phyloP scores from a whole-genome alignment of 2,113 vertebrate species.

The Scolopax mira region DNA sequence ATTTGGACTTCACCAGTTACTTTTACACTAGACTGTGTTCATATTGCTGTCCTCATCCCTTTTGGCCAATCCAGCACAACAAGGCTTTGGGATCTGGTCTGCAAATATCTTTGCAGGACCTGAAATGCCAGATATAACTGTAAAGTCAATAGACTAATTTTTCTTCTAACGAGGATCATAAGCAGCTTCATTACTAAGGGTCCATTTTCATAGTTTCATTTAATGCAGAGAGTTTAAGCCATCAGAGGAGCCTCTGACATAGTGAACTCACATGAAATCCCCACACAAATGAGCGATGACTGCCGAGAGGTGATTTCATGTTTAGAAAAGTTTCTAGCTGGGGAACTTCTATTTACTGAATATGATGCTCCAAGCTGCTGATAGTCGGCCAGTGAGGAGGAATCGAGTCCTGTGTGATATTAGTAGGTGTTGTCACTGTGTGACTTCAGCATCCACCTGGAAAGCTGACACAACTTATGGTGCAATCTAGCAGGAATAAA shows the following conservation, averaged over 20 bases:
- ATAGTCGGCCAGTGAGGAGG: not conserved
- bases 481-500: not conserved
- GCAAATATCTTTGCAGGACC: not conserved
- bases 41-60: not conserved
- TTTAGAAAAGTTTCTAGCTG: not conserved
- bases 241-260: not conserved
- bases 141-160: not conserved
- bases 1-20: not conserved
- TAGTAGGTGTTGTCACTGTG: not conserved
- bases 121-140: not conserved
- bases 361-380: not conserved
- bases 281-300: not conserved
- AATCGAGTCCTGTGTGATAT: not conserved
- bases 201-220: not conserved
- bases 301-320: not conserved
- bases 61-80: not conserved
- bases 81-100: not conserved
- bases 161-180: not conserved
- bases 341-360: not conserved
- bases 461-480: not conserved
- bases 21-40: too few relatives aligned
- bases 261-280: not conserved
- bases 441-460: not conserved
- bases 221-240: not conserved
- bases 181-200: not conserved